Evolutionary conservation across 2,888 invertebrate species (phyloP), one percentile per base, ranked within the genome.

Genomic region (Aporophyla nigra): DNA sequence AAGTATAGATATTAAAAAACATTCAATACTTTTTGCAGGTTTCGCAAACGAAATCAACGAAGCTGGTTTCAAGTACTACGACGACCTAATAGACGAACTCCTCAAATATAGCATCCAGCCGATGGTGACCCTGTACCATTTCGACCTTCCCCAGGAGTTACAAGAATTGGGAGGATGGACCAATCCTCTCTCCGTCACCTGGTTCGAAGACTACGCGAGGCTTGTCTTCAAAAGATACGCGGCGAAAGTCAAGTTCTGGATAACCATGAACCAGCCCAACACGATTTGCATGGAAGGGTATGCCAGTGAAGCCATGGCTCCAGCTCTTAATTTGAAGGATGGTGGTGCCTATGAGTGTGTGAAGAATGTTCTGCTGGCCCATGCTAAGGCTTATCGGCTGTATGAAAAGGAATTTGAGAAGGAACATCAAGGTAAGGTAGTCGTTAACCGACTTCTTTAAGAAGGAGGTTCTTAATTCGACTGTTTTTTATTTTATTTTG

Each of bases 221-320:
- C 84, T 96, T 5, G 84, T 96, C 1, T 97, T 95, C 82, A 85
- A 93, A 9, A 90, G 92, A 84, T 97, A 95, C 80, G 97, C 96
- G 0, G 93, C 94, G 62, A 94, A 95, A 81, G 97, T 97, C 0
- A 95, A 97, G 80, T 94, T 93, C 65, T 98, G 97, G 97, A 95
- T 97, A 1, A 97, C 97, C 0, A 92, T 97, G 1, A 97, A 98
- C 89, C 97, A 98, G 83, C 97, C 97, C 0, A 93, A 93, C 69
- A 89, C 92, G 2, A 91, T 95, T 10, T 97, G 96, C 71, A 81
- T 93, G 0, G 91, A 92, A 0, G 97, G 97, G 0, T 98, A 97
- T 86, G 96, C 95, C 0, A 88, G 84, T 1, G 90, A 82, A 0
- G 54, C 72, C 0, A 85, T 92, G 77, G 94, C 96, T 0, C 96